phyloP scores from a whole-genome alignment of 2,113 vertebrate genomes.

The Tamias sibiricus region DNA sequence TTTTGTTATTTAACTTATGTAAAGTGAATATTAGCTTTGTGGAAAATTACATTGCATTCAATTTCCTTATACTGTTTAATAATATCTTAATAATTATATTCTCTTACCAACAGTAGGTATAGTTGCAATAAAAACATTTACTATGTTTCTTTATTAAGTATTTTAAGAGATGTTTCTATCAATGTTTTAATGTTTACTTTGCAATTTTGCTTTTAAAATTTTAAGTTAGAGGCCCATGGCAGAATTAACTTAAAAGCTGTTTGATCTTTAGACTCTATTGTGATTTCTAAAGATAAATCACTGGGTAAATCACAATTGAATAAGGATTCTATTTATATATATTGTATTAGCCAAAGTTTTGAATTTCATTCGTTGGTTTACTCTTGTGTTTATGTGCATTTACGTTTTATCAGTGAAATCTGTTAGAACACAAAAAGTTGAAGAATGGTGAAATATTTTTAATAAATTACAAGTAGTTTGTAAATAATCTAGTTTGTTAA shows the following conservation, averaged over 20 bases:
- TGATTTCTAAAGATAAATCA: conserved; percentile 12
- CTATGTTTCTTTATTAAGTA: conserved; percentile 48
- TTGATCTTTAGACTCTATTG: conserved; percentile 55
- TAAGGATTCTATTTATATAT: not conserved
- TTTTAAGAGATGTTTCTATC: conserved; percentile 58
- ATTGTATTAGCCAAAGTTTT: not conserved
- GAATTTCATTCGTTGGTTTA: not conserved
- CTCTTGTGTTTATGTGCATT: not conserved
- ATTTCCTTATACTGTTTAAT: conserved; percentile 52
- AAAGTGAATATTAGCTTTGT: conserved; percentile 25
- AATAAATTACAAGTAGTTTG: not conserved
- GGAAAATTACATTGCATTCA: conserved; percentile 41
- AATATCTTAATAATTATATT: conserved; percentile 62
- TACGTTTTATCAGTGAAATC: not conserved
- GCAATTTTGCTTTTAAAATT: conserved; percentile 54
- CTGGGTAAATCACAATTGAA: conserved; percentile 26
- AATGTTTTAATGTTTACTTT: conserved; percentile 67
- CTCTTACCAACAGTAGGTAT: not conserved
- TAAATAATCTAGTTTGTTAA: not conserved
- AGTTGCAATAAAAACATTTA: conserved; percentile 53
- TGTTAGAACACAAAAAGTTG: not conserved
- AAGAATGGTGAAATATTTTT: conserved; percentile 12
- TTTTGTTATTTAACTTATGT: conserved; percentile 65
- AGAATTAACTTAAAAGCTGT: conserved; percentile 58
- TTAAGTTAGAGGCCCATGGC: not conserved